Base-by-base conservation (phyloP, 2,888 invertebrate genomes). In the Acronicta alni region DNA sequence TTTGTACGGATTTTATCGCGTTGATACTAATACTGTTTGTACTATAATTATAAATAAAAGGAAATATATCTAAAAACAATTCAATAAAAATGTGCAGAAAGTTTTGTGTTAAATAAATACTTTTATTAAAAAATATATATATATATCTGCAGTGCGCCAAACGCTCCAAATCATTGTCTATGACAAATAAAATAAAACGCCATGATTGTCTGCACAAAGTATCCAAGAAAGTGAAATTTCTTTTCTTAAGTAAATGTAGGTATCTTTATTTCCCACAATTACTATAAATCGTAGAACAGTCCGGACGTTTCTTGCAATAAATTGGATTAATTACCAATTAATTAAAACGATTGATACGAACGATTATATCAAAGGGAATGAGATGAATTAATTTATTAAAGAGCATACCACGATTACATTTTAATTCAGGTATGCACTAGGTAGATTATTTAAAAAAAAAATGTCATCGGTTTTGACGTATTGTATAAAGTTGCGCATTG, bases 321-420 rank as follows among this genome's bases (percentile, higher is more conserved):
- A 57, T 57, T 47, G 15, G 0, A 51, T 47, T 54, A 72, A 72
- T 57, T 38, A 57, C 35, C 60, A 37, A 53, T 67, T 57, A 51
- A 51, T 56, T 57, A 43, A 45, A 57, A 45, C 9, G 39, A 44
- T 53, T 41, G 37, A 46, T 57, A 49, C 41, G 12, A 45, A 20
- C 51, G 3, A 32, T 56, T 26, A 32, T 37, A 37, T 42, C 17
- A 63, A 42, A 32, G 8, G 10, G 41, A 53, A 47, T 15, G n/a
- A 17, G 12, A 26, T 48, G 16, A 48, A 48, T 48, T 48, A 12
- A 39, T 12, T 12, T 30, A 26, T 15, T 20, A 37, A 30, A 39
- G 20, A 17, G 14, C 3, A 12, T 26, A 16, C 18, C n/a, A 14
- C 15, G 15, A 35, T 54, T 14, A 8, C 23, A 6, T 26, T 39